phyloP scores from a whole-genome alignment of 2,888 invertebrate genomes.

The Athalia circularis region DNA sequence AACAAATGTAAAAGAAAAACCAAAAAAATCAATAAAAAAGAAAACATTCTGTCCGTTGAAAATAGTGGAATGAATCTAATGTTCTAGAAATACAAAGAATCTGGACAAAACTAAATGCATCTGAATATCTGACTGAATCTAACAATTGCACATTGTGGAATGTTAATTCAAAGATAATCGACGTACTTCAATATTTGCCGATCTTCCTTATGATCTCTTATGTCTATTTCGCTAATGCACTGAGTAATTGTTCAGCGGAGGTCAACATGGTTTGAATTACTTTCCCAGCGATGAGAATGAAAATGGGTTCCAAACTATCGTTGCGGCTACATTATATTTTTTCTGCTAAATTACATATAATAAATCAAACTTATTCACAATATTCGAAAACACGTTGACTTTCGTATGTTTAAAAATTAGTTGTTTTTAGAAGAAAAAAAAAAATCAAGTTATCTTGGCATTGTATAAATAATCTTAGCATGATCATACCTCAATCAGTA shows the following conservation, averaged over 20 bases:
- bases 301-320: background rate
- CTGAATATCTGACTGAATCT: background rate
- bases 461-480: no score
- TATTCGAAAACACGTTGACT: no score
- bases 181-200: background rate
- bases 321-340: background rate
- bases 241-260: background rate
- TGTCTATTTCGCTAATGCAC: slow-evolving; percentile 31
- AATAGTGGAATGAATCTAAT: no score
- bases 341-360: background rate
- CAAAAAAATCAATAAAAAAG: background rate
- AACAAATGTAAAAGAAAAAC: background rate
- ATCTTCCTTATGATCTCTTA: background rate
- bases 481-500: no score
- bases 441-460: no score
- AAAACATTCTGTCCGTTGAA: background rate
- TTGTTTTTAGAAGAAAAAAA: no score
- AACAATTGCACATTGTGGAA: background rate
- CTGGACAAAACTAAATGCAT: no score
- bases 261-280: background rate
- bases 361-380: no score
- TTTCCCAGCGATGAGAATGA: background rate
- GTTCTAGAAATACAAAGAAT: no score
- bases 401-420: no score
- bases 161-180: background rate